Base-by-base conservation (phyloP, 2,113 vertebrate species). In the Aspiorhynchus laticeps region DNA sequence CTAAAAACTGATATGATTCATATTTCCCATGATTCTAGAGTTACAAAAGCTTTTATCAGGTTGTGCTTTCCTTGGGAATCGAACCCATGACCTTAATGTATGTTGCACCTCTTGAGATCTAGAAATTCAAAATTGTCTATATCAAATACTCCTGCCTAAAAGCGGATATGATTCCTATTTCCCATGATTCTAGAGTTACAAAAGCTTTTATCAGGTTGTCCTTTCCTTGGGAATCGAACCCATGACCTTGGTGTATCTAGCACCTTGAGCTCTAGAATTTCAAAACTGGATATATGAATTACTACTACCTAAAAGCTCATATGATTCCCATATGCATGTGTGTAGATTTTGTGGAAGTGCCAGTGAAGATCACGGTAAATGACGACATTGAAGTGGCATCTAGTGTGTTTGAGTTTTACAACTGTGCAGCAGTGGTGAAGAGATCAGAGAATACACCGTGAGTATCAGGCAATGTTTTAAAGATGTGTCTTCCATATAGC, bases 321-420 rank as follows among this genome's bases (percentile, higher is more conserved):
- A n/a, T 87, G 8, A 83, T 17, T 85, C 2, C n/a, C 82, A 6
- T n/a, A 38, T 80, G 31, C 31, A n/a, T 63, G 5, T 85, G 8
- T 89, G 26, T 83, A 99, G 98, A 98, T 92, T 97, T 93, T 28
- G 96, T 98, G 90, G 95, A 95, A 0, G 95, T 99, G 87, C 90
- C 90, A 7, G 92, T 99, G 67, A 91, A 86, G 65, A 90, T 99
- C 33, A 86, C 91, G 26, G 91, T 89, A 7, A 91, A 92, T 0
- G 28, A 88, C 0, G 17, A 5, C 0, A 90, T 97, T 67, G 93
- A 94, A 88, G 95, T 99, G 91, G 95, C 96, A 0, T 94, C 95
- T 0, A 94, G 95, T 83, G 91, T 91, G 78, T 99, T 97, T 83
- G 95, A 94, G 74, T 99, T 99, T 92, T 99, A 99, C 82, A 96